Evolutionary conservation across 1,140 invertebrate genomes (phyloP), one percentile per base, ranked within the genome.

Genomic region (Gryon sp.): DNA sequence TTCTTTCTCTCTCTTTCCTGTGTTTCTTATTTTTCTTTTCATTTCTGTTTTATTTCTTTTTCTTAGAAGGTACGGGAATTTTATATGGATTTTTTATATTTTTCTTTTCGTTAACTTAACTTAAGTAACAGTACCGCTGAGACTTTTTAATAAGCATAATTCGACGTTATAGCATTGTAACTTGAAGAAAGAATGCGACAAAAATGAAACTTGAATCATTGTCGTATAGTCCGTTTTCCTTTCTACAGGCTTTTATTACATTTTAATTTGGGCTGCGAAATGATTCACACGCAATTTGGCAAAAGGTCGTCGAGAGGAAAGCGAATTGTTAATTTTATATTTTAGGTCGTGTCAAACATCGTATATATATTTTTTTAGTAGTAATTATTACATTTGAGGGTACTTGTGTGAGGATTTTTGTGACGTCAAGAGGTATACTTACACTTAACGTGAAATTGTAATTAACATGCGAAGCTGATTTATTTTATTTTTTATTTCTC

Each of bases 111-210:
- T 34, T 45, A 2, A 2, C 6, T 22, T 48, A 8, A 30, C 11
- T 4, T 4, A 11, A 18, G 16, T 45, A 52, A 48, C 32, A 34
- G 20, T 38, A 36, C 9, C 8, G 32, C 2, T 20, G 14, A 12
- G n/a, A 28, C 50, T 40, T 50, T 59, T 70, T 62, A 60, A 70
- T 48, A 60, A 70, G 19, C 45, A 60, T 60, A 52, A 70, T 60
- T 70, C 26, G 22, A 52, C 43, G 66, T 53, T 36, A 30, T 20
- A 24, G 15, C 6, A 28, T n/a, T 24, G 36, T 36, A 60, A 60
- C 24, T 30, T 19, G 19, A 5, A 0, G 18, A 7, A 45, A 14
- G 14, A 36, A 36, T 38, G 57, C 41, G 41, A 43, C 46, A 19
- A 4, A 32, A 30, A 18, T 20, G 24, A 52, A 43, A 45, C 30